These are phyloP conservation scores for Diplosoma virens DNA, from an alignment of 23 tunicate genomes.

Conservation along the genomic window DNA sequence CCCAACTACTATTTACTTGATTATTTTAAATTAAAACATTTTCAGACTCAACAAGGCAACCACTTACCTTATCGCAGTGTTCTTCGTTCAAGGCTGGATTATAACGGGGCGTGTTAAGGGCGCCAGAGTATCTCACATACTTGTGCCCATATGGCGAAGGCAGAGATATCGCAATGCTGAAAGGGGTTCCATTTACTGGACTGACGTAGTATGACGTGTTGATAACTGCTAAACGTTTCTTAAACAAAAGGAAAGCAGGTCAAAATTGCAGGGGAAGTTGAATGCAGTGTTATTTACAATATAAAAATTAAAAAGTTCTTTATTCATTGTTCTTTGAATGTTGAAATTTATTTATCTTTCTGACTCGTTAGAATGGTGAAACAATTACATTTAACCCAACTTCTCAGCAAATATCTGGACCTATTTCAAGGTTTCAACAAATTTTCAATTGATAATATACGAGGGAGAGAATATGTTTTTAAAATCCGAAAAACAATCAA, in stretches of 20 bases:
- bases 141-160: conserved; percentile 69
- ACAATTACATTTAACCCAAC: too few relatives aligned
- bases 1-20: too few relatives aligned
- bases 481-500: too few relatives aligned
- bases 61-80: conserved; percentile 46
- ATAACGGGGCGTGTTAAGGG: conserved; percentile 23
- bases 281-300: too few relatives aligned
- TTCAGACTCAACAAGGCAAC: not conserved
- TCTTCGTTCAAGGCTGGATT: conserved; percentile 29
- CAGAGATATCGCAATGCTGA: conserved; percentile 46
- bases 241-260: conserved; percentile 2
- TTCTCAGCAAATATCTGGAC: too few relatives aligned
- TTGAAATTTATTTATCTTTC: too few relatives aligned
- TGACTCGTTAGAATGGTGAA: too few relatives aligned
- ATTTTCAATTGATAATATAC: too few relatives aligned
- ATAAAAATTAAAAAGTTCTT: too few relatives aligned
- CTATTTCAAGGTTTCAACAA: too few relatives aligned
- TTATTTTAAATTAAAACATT: not conserved
- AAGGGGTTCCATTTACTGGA: conserved; percentile 55
- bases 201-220: conserved; percentile 41
- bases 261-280: conserved; percentile 25
- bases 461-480: too few relatives aligned
- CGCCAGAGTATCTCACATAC: conserved; percentile 33
- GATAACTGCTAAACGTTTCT: conserved; percentile 32
- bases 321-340: too few relatives aligned